Conservation (phyloP, 2,888 invertebrate genomes). For the Colostygia pectinataria region DNA sequence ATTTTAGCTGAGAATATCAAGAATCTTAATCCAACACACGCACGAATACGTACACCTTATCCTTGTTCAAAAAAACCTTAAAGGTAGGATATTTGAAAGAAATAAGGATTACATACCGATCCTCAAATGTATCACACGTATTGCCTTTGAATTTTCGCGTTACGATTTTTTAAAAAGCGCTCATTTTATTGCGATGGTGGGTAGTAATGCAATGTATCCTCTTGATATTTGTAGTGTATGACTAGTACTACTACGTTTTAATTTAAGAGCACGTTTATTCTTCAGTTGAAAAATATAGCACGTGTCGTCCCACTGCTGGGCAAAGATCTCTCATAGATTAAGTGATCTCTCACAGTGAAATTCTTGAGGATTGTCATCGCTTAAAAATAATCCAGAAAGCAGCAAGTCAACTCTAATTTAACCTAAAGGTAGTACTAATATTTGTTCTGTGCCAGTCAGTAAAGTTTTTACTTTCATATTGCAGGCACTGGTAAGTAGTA, state of each 20-base stretch:
- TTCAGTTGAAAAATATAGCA: no score
- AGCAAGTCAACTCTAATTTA: constrained; percentile 42
- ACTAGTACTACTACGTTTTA: no score
- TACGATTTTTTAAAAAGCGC: background rate
- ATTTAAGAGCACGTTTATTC: no score
- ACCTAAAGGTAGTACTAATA: constrained; percentile 33
- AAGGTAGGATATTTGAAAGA: constrained; percentile 2
- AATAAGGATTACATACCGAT: constrained; percentile 19
- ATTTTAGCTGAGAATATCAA: background rate
- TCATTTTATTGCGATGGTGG: no score
- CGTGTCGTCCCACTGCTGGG: no score
- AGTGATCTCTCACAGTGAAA: no score
- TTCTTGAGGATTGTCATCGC: constrained; percentile 19
- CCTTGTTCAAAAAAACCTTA: constrained; percentile 3
- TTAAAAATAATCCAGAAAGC: background rate
- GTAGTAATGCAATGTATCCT: constrained; percentile 16
- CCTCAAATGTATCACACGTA: constrained; percentile 2
- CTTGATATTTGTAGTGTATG: no score
- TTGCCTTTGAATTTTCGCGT: background rate
- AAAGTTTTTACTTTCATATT: constrained; percentile 50
- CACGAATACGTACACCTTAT: constrained; percentile 1
- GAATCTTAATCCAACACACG: constrained; percentile 1
- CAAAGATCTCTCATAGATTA: no score
- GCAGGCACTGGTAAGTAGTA: constrained; percentile 53
- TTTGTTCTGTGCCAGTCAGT: constrained; percentile 41